Percentiles rank a stretch among this genome's conserved stretches.
Conservation (phyloP, 2,888 invertebrate genomes). For the Diarsia mendica region DNA sequence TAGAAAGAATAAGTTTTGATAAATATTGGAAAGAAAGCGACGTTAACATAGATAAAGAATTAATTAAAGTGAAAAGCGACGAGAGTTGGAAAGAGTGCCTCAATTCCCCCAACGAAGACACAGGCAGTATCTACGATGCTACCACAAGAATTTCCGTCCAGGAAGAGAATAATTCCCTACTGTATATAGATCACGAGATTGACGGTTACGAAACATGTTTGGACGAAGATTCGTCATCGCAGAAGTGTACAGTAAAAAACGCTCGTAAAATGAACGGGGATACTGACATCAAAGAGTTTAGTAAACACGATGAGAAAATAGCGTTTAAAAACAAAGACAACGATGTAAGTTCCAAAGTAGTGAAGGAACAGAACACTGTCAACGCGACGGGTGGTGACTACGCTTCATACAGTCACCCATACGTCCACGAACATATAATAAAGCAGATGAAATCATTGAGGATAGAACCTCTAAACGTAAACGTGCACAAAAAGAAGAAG, state of each 20-base stretch:
- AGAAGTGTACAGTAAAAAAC: constrained; percentile 80
- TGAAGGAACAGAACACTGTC: constrained; percentile 71
- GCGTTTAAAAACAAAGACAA: constrained; percentile 81
- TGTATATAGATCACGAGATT: constrained; percentile 88
- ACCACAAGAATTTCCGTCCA: constrained; percentile 83
- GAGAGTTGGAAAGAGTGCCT: constrained; percentile 87
- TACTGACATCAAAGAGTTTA: constrained; percentile 83
- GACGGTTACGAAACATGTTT: constrained; percentile 92
- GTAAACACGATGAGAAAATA: constrained; percentile 84
- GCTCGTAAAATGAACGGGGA: constrained; percentile 84
- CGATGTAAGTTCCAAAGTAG: constrained; percentile 80
- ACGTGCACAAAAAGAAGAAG: constrained; percentile 80
- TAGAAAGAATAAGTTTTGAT: constrained; percentile 88
- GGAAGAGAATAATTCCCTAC: constrained; percentile 82
- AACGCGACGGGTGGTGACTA: constrained; percentile 77
- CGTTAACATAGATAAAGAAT: constrained; percentile 70
- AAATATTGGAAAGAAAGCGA: constrained; percentile 87
- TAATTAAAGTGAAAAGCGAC: constrained; percentile 82
- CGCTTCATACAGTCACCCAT: constrained; percentile 79
- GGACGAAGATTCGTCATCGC: constrained; percentile 89
- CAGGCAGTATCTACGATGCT: constrained; percentile 77
- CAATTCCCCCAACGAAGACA: constrained; percentile 81
- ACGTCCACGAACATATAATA: constrained; percentile 87
- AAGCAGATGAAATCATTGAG: constrained; percentile 88
- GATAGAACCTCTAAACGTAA: constrained; percentile 86